Base-by-base conservation (phyloP, 2,888 invertebrate genomes). In the Drosophila birchii region DNA sequence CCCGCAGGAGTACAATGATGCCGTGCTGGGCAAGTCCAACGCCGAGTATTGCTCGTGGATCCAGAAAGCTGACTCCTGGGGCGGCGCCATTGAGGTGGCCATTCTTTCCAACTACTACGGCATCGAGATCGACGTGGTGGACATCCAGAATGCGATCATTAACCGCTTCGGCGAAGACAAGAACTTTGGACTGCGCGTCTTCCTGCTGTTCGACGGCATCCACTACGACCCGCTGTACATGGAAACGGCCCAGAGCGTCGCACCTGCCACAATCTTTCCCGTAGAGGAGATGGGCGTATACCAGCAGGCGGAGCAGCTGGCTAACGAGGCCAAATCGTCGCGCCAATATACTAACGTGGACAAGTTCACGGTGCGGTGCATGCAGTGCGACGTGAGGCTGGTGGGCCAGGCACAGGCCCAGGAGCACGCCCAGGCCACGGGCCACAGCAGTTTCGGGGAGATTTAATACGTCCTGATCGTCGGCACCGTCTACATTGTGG, bases 151-250 rank as follows among this genome's bases (percentile, higher is more conserved):
- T 92, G 96, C 96, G 45, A 96, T 97, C 72, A 96, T 98, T 70
- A 98, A 98, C 92, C 95, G 97, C 82, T 98, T 98, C 93, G 98
- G 98, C 0, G 98, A 98, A 93, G 98, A 98, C 92, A 95, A 96
- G 89, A 95, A 95, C 86, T 98, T 97, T 91, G 94, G 95, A 3
- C 94, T 96, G 67, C 93, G 98, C 85, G 97, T 98, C 5, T 96
- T 98, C 90, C 93, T 99, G 7, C 94, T 98, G 57, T 99, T 98
- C 91, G 98, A 98, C 93, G 98, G 98, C 20, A 97, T 98, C 58
- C 99, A 99, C 93, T 99, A 99, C 91, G 99, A 99, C 93, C 98
- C 98, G 0, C 93, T 99, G 14, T 97, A 96, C 90, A 94, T 98
- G 93, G 98, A 98, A 93, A 95, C 96, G 5, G 93, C 90, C n/a